Evolutionary conservation across 2,113 vertebrate species (phyloP), one percentile per base, ranked within the genome.

Genomic region (Butorides virescens): DNA sequence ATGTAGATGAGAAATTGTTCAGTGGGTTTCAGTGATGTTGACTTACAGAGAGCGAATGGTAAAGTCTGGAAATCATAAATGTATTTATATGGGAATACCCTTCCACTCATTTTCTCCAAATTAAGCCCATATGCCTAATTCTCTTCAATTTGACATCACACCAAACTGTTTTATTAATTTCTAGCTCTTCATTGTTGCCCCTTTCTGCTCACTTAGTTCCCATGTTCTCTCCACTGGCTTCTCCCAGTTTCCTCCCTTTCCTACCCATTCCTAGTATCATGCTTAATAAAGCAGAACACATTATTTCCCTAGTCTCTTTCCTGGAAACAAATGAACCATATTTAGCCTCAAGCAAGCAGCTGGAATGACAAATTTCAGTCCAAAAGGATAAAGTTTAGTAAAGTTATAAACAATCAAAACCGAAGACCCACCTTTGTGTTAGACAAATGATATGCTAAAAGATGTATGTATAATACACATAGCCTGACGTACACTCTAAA

Each of bases 211-310:
- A 65, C 12, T 72, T 77, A 67, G 47, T 59, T 84, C 29, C 61
- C 44, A 44, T 61, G 44, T 63, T 74, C n/a, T 84, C 55, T 59
- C 53, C 46, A 10, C 3, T 47, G 10, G 2, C 20, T 91, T 67
- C 59, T 77, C 55, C 29, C 14, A 62, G 14, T 67, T 80, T 88
- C n/a, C 52, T 77, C 10, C 22, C 15, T 71, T 89, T 75, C 27
- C 37, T 46, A 52, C 11, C 18, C 23, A 63, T 77, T 89, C 56
- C 23, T 52, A 36, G 18, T 55, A 37, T 89, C n/a, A 71, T 21
- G 73, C 39, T 92, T 91, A 92, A 91, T 86, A 88, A 83, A 94
- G 83, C 86, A 87, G 52, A 93, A 88, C 44, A 44, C 23, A 52
- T 21, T 74, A 49, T 92, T 88, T 94, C 86, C 79, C 79, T 61